A percentile compares a stretch with the other conserved stretches of the same genome.
These are phyloP conservation scores for Pionites leucogaster DNA, from an alignment of 2,113 vertebrate species.

Conservation along the genomic window DNA sequence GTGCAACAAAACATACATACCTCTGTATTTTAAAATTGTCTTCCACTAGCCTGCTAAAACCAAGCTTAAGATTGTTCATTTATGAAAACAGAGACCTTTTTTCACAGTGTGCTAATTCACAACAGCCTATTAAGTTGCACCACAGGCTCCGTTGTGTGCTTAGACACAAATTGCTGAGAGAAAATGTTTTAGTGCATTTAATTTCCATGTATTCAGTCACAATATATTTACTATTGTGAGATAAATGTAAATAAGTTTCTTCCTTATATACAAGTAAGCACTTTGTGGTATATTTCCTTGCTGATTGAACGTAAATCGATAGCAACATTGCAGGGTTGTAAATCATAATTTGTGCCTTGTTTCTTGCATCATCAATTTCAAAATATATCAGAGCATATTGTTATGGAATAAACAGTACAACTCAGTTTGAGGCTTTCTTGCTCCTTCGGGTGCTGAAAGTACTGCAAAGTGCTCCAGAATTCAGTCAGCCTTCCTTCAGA, in stretches of 20 bases:
- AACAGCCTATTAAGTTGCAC: neutral
- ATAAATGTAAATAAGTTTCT: slow-evolving; percentile 41
- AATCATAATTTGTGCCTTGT: slow-evolving; percentile 2
- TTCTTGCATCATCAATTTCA: slow-evolving; percentile 20
- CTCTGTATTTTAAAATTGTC: neutral
- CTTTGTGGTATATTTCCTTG: slow-evolving; percentile 7
- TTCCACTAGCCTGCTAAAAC: neutral
- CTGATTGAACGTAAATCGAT: slow-evolving; percentile 23
- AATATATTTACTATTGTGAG: neutral
- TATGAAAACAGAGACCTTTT: neutral
- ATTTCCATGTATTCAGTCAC: neutral
- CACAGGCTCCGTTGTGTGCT: neutral
- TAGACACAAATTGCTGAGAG: neutral
- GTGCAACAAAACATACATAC: neutral
- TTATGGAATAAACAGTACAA: neutral
- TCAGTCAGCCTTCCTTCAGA: slow-evolving; percentile 2
- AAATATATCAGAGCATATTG: slow-evolving; percentile 19
- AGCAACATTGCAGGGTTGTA: neutral
- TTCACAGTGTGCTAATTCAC: neutral
- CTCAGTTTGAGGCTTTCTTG: neutral
- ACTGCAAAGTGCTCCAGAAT: neutral
- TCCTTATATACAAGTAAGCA: neutral
- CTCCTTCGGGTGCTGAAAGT: neutral
- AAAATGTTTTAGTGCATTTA: neutral
- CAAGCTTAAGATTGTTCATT: neutral